These are phyloP conservation scores for Centropristis striata DNA, from an alignment of 2,113 vertebrate species.

Conservation along the genomic window DNA sequence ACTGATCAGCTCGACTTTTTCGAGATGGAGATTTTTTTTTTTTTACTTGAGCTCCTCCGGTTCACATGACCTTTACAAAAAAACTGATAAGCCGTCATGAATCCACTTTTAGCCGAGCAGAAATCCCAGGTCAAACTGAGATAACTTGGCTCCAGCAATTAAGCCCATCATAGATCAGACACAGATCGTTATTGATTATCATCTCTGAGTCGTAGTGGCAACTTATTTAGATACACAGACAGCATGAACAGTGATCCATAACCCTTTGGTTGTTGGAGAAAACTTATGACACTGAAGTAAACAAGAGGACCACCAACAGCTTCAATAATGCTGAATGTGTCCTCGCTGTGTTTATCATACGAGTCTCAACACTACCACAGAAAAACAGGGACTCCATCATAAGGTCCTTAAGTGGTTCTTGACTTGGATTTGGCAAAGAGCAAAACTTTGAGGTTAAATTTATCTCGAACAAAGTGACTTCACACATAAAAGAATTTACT, in stretches of 20 bases:
- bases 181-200: constrained; percentile 24
- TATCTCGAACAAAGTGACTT: constrained; percentile 34
- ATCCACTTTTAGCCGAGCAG: background rate
- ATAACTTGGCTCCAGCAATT: constrained; percentile 17
- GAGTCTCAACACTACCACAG: constrained; percentile 49
- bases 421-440: constrained; percentile 48
- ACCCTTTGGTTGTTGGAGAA: constrained; percentile 32
- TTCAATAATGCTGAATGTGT: constrained; percentile 55
- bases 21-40: constrained; percentile 28
- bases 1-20: constrained; percentile 31
- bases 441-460: constrained; percentile 39
- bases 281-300: constrained; percentile 46
- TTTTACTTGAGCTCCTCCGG: constrained; percentile 22
- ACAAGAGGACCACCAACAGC: constrained; percentile 75
- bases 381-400: constrained; percentile 64
- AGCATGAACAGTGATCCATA: constrained; percentile 33
- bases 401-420: constrained; percentile 66
- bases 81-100: constrained; percentile 30
- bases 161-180: constrained; percentile 24
- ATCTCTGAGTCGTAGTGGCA: constrained; percentile 18
- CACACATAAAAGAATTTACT: constrained; percentile 18
- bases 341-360: constrained; percentile 64
- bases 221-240: constrained; percentile 34
- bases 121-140: constrained; percentile 38
- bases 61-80: constrained; percentile 48